These are phyloP conservation scores for Phenganax subtilis DNA, from an alignment of 92 coral and sea anemone species.

Conservation along the genomic window DNA sequence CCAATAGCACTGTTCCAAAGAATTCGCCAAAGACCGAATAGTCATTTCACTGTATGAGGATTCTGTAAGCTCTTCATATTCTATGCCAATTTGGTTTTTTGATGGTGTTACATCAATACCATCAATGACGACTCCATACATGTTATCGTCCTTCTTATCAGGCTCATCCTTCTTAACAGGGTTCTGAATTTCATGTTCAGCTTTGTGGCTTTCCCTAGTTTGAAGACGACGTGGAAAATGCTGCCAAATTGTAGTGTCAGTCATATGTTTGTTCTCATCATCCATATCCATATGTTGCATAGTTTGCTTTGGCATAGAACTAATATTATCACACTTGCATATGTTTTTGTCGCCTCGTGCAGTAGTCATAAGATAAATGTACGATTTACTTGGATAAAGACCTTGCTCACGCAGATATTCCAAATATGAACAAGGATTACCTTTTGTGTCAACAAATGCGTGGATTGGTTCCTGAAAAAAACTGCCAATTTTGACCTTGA, in stretches of 20 bases:
- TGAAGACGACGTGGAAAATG: neutral
- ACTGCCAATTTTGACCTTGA: constrained; percentile 48
- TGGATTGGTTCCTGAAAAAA: constrained; percentile 48
- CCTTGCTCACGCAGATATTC: constrained; percentile 51
- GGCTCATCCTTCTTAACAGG: constrained; percentile 8
- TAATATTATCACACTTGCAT: neutral
- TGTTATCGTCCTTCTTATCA: constrained; percentile 16
- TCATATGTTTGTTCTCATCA: neutral
- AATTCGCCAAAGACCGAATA: constrained; percentile 26
- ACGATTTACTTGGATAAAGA: constrained; percentile 47
- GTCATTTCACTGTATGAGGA: constrained; percentile 49
- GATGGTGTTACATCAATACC: constrained; percentile 19
- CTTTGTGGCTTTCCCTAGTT: neutral
- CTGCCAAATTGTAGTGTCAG: neutral
- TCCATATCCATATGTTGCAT: neutral
- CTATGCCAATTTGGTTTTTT: constrained; percentile 34
- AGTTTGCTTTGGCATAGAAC: neutral
- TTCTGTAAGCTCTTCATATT: constrained; percentile 41
- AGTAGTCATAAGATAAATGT: constrained; percentile 52
- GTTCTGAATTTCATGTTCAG: neutral
- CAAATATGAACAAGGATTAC: constrained; percentile 44
- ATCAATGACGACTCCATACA: constrained; percentile 30
- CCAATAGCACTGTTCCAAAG: constrained; percentile 47
- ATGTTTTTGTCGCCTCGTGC: constrained; percentile 4
- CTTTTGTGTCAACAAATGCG: constrained; percentile 43